phyloP scores from a whole-genome alignment of 2,113 vertebrate genomes.

The Pontoporia blainvillei region DNA sequence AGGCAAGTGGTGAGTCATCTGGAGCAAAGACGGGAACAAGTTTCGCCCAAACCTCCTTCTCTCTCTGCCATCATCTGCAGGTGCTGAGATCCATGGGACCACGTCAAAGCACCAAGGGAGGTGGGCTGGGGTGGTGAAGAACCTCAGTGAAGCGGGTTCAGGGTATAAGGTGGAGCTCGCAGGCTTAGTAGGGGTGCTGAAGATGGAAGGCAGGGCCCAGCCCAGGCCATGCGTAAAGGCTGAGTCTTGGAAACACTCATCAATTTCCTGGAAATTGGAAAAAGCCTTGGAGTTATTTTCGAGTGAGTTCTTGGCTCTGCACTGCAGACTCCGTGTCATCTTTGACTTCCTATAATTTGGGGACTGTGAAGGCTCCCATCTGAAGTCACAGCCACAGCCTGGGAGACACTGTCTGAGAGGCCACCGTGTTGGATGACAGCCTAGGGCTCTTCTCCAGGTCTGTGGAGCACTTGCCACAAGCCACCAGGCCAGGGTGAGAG shows the following conservation, averaged over 20 bases:
- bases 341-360: background rate
- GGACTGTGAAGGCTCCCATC: background rate
- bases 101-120: background rate
- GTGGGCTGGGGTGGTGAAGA: background rate
- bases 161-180: fast-evolving
- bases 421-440: background rate
- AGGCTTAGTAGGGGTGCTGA: background rate
- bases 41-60: background rate
- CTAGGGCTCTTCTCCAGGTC: background rate
- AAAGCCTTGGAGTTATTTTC: constrained; percentile 47
- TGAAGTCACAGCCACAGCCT: background rate
- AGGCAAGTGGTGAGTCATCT: constrained; percentile 72
- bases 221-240: background rate
- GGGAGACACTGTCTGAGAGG: background rate
- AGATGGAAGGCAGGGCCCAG: background rate
- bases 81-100: background rate
- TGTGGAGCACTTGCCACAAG: background rate
- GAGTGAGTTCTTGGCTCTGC: constrained; percentile 41
- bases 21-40: constrained; percentile 50
- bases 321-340: background rate
- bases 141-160: fast-evolving
- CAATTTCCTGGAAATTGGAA: constrained; percentile 70
- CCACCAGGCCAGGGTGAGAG: background rate
- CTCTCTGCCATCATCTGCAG: constrained; percentile 26
- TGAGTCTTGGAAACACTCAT: constrained; percentile 53